phyloP scores from a whole-genome alignment of 2,797 vertebrate species.

The Triplophysa yarkandensis region DNA sequence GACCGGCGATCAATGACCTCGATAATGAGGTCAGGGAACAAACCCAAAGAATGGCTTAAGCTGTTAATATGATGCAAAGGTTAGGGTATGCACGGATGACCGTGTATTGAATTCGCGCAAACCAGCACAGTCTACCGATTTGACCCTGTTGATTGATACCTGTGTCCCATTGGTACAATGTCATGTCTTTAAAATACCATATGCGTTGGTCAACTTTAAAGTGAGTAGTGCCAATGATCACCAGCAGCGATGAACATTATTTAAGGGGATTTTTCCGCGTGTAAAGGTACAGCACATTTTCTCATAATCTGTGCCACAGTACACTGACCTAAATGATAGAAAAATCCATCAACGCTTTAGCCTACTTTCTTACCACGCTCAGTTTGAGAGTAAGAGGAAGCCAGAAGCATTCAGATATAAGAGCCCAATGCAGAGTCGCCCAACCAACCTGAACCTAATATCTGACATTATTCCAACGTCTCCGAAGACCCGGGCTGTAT shows the following conservation, averaged over 20 bases:
- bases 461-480: too few species aligned
- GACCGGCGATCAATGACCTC: neutral
- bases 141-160: neutral
- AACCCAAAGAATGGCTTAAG: neutral
- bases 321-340: slow-evolving; percentile 42
- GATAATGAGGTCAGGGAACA: slow-evolving; percentile 17
- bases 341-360: slow-evolving; percentile 5
- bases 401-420: slow-evolving; percentile 12
- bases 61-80: neutral
- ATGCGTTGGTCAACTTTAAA: too few species aligned
- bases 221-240: too few species aligned
- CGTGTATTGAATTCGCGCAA: neutral
- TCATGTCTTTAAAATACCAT: too few species aligned
- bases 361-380: slow-evolving; percentile 29
- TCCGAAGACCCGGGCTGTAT: too few species aligned
- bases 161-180: neutral
- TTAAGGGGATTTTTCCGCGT: too few species aligned
- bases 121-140: neutral
- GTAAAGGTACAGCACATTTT: slow-evolving; percentile 11
- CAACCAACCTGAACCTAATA: neutral
- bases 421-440: neutral
- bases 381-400: neutral
- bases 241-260: too few species aligned
- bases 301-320: slow-evolving; percentile 43
- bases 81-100: neutral